Evolutionary conservation across 2,888 invertebrate species (phyloP).

Genomic region (Eupithecia subumbrata): DNA sequence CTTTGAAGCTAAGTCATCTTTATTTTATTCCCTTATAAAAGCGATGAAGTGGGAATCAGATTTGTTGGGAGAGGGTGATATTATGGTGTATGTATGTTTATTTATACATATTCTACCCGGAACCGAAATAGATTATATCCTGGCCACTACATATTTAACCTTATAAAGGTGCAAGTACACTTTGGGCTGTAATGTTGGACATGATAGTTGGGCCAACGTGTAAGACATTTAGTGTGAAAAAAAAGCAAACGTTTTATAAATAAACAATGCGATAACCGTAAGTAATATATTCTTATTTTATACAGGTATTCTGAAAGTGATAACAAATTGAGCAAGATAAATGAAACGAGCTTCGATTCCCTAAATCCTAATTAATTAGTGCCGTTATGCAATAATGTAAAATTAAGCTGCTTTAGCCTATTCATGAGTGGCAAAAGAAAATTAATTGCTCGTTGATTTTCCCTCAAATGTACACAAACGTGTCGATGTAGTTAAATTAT

Average conservation of each 20-base stretch:
- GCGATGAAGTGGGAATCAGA: not conserved
- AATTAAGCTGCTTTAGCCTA: not conserved
- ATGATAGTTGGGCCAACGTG: no score
- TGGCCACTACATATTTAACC: no score
- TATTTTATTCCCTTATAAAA: not conserved
- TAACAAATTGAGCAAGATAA: constrained; percentile 2
- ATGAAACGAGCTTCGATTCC: not conserved
- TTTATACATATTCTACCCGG: no score
- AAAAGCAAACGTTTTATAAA: no score
- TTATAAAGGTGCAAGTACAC: no score
- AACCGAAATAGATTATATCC: no score
- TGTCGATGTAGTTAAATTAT: constrained; percentile 29
- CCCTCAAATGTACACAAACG: constrained; percentile 17
- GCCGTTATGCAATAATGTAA: constrained; percentile 5
- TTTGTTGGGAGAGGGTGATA: not conserved
- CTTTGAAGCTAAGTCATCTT: not conserved
- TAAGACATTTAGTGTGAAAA: no score
- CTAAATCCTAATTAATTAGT: constrained; percentile 24
- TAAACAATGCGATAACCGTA: no score
- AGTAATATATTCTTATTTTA: not conserved
- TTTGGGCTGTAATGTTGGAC: no score
- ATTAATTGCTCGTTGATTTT: constrained; percentile 23
- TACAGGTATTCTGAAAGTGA: not conserved
- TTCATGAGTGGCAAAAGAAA: constrained; percentile 30
- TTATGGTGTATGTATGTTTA: no score